Conservation (phyloP, 2,797 vertebrate genomes). For the Glossophaga mutica region DNA sequence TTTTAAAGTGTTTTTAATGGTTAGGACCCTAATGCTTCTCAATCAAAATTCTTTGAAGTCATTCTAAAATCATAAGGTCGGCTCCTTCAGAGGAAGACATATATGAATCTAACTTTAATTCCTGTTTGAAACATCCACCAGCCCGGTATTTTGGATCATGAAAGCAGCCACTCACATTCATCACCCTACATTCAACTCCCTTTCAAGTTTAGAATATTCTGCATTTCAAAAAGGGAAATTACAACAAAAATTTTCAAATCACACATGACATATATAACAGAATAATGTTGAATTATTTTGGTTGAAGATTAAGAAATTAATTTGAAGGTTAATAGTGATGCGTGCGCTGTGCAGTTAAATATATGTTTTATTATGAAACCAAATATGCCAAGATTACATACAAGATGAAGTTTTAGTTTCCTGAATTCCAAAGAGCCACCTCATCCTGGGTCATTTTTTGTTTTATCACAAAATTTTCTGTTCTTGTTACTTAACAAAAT, state of each 20-base stretch:
- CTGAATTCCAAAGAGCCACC: neutral
- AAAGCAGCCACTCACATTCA: conserved; percentile 43
- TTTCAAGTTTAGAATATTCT: conserved; percentile 45
- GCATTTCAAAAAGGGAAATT: neutral
- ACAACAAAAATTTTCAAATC: conserved; percentile 5
- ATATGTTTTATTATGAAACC: neutral
- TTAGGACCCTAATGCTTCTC: neutral
- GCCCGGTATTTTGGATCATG: conserved; percentile 33
- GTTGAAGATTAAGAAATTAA: conserved; percentile 12
- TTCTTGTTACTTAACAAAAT: neutral
- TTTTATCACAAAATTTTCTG: neutral
- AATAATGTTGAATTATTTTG: neutral
- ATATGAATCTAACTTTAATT: neutral
- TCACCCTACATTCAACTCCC: neutral
- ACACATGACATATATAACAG: conserved; percentile 7
- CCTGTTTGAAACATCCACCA: neutral
- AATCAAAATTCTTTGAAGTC: neutral
- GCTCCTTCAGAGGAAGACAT: neutral
- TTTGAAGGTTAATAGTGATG: conserved; percentile 3
- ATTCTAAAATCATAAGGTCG: neutral
- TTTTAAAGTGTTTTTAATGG: neutral
- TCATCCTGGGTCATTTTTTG: neutral
- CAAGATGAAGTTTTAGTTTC: neutral
- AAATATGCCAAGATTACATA: neutral
- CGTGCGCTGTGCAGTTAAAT: neutral